Evolutionary conservation across 2,113 vertebrate species (phyloP).

Genomic region (Ameiurus melas): DNA sequence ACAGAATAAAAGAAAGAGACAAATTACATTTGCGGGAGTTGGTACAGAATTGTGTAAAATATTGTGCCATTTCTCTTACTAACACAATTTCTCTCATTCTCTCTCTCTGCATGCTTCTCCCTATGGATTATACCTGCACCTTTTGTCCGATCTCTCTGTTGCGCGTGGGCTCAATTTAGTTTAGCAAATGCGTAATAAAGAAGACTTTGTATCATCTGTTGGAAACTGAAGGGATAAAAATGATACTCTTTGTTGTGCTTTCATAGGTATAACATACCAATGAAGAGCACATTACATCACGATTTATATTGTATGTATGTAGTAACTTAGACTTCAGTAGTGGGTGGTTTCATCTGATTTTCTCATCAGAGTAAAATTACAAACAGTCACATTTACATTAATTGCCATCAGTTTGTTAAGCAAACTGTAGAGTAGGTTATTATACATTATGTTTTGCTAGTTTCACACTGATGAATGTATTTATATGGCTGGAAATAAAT

Average conservation of each 20-base stretch:
- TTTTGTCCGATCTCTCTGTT: constrained; percentile 60
- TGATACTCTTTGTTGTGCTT: not conserved
- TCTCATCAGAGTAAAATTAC: not conserved
- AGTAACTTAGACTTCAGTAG: not conserved
- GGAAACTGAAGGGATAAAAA: not conserved
- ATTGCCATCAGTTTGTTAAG: not conserved
- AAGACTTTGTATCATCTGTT: constrained; percentile 46
- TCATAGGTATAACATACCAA: not conserved
- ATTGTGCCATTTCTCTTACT: constrained; percentile 52
- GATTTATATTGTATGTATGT: not conserved
- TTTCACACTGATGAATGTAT: not conserved
- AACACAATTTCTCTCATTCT: constrained; percentile 35
- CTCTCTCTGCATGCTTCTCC: constrained; percentile 15
- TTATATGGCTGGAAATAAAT: not conserved
- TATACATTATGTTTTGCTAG: not conserved
- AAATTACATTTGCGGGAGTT: constrained; percentile 51
- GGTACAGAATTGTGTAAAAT: constrained; percentile 53
- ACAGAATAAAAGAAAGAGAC: constrained; percentile 19
- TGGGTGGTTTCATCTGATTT: not conserved
- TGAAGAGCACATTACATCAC: not conserved
- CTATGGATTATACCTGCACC: constrained; percentile 45
- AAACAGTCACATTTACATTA: not conserved
- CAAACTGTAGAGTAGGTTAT: not conserved
- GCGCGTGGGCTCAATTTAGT: constrained; percentile 61
- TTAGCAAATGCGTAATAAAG: constrained; percentile 66